Evolutionary conservation across 1,140 invertebrate species (phyloP).

Genomic region (Ganaspis sp.): DNA sequence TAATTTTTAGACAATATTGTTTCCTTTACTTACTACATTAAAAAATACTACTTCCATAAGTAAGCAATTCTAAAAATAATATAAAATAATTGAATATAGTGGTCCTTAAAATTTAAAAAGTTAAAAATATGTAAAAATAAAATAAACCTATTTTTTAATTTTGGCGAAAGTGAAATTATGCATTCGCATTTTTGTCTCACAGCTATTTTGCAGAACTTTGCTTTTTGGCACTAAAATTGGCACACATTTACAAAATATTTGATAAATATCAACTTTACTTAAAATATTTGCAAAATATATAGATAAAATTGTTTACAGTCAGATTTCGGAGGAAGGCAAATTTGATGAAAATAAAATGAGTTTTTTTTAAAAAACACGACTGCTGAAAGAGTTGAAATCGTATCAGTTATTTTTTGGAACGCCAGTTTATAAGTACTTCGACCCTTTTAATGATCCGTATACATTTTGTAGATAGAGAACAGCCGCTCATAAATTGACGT

Average conservation of each 20-base stretch:
- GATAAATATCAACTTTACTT: not conserved
- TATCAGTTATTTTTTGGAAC: not conserved
- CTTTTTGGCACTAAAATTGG: constrained; percentile 9
- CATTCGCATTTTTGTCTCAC: too few relatives aligned
- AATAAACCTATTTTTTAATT: too few relatives aligned
- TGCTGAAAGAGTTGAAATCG: not conserved
- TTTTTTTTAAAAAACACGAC: not conserved
- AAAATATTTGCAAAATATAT: too few relatives aligned
- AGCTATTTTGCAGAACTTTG: not conserved
- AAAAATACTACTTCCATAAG: too few relatives aligned
- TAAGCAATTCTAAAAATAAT: too few relatives aligned
- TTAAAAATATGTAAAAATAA: too few relatives aligned
- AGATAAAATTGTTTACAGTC: not conserved
- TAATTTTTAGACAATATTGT: too few relatives aligned
- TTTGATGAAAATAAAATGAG: not conserved
- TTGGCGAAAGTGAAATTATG: too few relatives aligned
- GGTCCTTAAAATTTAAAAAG: too few relatives aligned
- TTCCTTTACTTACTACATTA: too few relatives aligned
- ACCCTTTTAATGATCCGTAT: not conserved
- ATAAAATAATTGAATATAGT: too few relatives aligned
- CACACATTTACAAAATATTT: not conserved
- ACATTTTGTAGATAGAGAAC: constrained; percentile 4
- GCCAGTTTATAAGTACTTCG: not conserved
- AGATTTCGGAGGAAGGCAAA: not conserved
- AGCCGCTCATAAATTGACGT: constrained; percentile 8